Conservation (phyloP, 2,797 vertebrate species). For the Smutsia temminckii region DNA sequence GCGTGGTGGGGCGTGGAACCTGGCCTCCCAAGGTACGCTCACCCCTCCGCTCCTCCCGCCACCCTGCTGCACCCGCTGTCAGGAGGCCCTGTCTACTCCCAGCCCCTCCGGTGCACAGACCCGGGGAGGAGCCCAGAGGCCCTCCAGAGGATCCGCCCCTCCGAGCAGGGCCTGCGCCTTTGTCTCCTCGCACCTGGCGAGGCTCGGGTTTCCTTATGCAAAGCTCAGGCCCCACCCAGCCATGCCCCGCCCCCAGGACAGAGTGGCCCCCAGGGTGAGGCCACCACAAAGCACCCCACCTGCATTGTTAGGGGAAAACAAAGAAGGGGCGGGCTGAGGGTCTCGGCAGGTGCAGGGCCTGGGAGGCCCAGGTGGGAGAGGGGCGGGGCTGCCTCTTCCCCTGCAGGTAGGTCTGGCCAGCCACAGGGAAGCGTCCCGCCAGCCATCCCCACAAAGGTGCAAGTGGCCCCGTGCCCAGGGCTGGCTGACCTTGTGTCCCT, state of each 20-base stretch:
- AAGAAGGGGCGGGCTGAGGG: not conserved
- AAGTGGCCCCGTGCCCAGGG: not conserved
- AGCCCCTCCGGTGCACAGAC: not conserved
- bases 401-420: no score
- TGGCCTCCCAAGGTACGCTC: no score
- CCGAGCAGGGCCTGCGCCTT: not conserved
- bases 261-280: not conserved
- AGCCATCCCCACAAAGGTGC: not conserved
- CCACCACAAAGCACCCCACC: not conserved
- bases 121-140: not conserved
- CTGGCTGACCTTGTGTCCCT: not conserved
- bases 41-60: no score
- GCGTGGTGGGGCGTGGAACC: no score
- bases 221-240: not conserved
- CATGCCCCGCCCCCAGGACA: not conserved
- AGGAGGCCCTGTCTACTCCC: not conserved
- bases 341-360: not conserved
- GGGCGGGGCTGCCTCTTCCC: not conserved
- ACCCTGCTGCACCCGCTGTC: no score
- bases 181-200: constrained; percentile 16
- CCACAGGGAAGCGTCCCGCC: not conserved
- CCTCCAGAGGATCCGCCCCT: not conserved
- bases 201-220: constrained; percentile 25
- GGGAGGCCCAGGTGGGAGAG: not conserved
- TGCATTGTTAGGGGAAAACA: not conserved